A percentile compares a stretch with the other conserved stretches of the same genome.
phyloP scores from a whole-genome alignment of 2,888 invertebrate genomes.

The Tryphoninae sp. region DNA sequence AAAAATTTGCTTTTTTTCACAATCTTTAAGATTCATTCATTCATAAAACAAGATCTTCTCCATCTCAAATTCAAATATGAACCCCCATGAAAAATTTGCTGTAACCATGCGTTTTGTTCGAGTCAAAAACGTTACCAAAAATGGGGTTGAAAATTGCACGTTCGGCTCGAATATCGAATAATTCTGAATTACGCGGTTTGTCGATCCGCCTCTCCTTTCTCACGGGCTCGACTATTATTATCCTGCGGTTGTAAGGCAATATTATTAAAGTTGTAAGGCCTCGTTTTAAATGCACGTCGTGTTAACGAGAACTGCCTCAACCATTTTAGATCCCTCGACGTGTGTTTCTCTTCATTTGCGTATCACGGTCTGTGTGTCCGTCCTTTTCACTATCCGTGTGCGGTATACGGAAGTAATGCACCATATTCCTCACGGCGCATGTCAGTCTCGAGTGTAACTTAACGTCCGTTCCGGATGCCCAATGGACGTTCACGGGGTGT shows the following conservation, averaged over 20 bases:
- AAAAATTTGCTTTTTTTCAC: not conserved
- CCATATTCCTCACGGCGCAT: conserved; percentile 43
- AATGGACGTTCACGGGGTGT: conserved; percentile 47
- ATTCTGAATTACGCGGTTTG: not conserved
- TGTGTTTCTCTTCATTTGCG: not conserved
- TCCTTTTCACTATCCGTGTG: not conserved
- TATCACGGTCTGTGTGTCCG: not conserved
- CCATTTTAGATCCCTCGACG: conserved; percentile 26
- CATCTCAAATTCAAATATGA: not conserved
- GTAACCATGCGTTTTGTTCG: no score
- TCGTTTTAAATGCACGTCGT: conserved; percentile 32
- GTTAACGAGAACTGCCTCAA: conserved; percentile 10
- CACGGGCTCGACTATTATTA: not conserved
- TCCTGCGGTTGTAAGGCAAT: not conserved
- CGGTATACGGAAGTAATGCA: conserved; percentile 37
- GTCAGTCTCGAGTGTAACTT: conserved; percentile 40
- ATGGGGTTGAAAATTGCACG: no score
- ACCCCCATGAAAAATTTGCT: not conserved
- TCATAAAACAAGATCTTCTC: not conserved
- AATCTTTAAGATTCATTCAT: not conserved
- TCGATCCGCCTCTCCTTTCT: not conserved
- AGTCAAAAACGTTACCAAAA: no score
- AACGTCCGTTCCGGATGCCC: conserved; percentile 42
- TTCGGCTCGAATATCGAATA: no score
- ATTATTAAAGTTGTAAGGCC: conserved; percentile 20